phyloP scores from a whole-genome alignment of 2,797 vertebrate species.

The Paratrypauchen microcephalus region DNA sequence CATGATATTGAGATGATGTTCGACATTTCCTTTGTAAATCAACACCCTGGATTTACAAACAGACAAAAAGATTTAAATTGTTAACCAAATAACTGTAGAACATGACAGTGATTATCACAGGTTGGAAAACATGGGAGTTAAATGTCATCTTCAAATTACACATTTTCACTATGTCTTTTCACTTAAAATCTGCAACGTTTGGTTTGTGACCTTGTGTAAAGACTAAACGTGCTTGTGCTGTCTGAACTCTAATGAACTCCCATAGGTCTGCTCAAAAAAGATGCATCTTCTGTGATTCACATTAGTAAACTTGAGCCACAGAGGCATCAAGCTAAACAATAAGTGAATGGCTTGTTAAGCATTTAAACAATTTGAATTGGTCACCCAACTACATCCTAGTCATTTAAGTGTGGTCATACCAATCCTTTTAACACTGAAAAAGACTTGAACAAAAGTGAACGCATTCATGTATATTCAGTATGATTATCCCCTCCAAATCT shows the following conservation, averaged over 20 bases:
- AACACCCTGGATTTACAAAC: background rate
- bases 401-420: background rate
- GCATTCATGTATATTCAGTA: no score
- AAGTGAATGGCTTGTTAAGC: no score
- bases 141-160: no score
- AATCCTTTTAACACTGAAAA: background rate
- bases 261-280: constrained; percentile 3
- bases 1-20: background rate
- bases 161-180: no score
- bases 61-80: constrained; percentile 4
- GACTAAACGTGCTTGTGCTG: background rate
- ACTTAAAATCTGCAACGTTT: no score
- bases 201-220: no score
- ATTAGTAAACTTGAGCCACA: constrained; percentile 23
- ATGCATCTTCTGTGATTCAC: background rate
- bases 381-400: background rate
- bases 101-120: no score
- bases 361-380: no score
- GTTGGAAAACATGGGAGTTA: no score
- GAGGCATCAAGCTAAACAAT: background rate
- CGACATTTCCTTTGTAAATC: background rate
- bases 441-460: background rate
- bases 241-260: background rate
- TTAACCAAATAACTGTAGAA: constrained; percentile 7
- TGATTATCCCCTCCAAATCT: background rate